Evolutionary conservation across 2,113 vertebrate species (phyloP), one percentile per base, ranked within the genome.

Genomic region (Chaetorhynchus papuensis): DNA sequence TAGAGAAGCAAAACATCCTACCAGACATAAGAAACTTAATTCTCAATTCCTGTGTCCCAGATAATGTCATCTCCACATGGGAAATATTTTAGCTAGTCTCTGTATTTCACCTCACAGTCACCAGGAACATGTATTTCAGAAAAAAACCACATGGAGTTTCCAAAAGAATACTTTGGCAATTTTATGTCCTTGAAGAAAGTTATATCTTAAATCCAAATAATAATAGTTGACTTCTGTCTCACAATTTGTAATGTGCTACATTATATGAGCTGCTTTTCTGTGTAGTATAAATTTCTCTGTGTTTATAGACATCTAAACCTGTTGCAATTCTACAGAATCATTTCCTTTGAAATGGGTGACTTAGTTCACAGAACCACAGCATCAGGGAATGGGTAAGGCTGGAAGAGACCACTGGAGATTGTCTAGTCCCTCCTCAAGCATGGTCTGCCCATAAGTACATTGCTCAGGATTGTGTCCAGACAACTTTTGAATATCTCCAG

Each of bases 1-100:
- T 70, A n/a, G 33, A 71, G 61, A 90, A 72, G 22, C 18, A 37
- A 26, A 52, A 5, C 23, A 74, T 21, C 2, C 4, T 39, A 61
- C 3, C 21, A 45, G 21, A 45, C 11, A 14, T 11, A 45, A 69
- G 7, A 26, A 92, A 37, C 20, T 57, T 60, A 37, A 57, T 64
- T 77, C 10, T 61, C 14, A 57, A 2, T 4, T 57, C 4, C 27
- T 2, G 0, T 44, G 22, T 9, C 17, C 18, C 13, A 11, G 26
- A 42, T 14, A 54, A 63, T 42, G 7, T 31, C 11, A 33, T 50
- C 9, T 23, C 13, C 13, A 61, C 7, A 11, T 33, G 28, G 45
- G 17, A 78, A 68, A 74, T 44, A 60, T 61, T 77, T 84, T 49
- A 66, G 7, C 4, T 45, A 30, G 6, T 49, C 26, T 70, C 74